These are phyloP conservation scores for Numida meleagris DNA, from an alignment of 2,113 vertebrate species.

Conservation along the genomic window DNA sequence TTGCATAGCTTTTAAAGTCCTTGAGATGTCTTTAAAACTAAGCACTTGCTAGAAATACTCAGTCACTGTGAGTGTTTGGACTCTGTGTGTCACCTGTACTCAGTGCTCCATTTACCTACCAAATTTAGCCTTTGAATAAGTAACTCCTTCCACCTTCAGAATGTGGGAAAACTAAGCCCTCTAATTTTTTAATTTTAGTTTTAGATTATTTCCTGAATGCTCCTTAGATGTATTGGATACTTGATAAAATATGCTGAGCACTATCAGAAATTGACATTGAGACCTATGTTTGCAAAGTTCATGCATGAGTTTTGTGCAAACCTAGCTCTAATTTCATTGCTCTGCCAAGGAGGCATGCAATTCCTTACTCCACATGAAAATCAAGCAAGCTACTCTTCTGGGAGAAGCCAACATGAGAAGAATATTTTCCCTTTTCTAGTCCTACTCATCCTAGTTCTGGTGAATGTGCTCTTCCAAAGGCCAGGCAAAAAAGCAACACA, in stretches of 20 bases:
- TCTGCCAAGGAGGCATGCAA: background rate
- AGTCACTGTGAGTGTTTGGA: background rate
- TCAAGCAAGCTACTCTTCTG: background rate
- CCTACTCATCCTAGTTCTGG: background rate
- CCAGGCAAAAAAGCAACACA: background rate
- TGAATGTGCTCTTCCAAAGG: background rate
- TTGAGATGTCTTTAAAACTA: background rate
- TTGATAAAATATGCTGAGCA: background rate
- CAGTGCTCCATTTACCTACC: background rate
- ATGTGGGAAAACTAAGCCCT: background rate
- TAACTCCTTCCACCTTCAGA: background rate
- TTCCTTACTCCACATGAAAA: background rate
- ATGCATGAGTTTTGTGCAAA: background rate
- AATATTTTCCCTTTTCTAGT: background rate
- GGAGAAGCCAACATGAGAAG: background rate
- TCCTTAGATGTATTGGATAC: background rate
- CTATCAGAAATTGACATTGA: background rate
- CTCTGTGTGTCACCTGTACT: background rate
- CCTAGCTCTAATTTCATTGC: background rate
- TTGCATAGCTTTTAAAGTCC: background rate
- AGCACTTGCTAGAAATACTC: background rate
- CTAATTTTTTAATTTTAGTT: background rate
- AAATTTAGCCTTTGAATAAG: background rate
- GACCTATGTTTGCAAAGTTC: background rate
- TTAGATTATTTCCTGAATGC: background rate